These are phyloP conservation scores for Gambusia yucatana DNA, from an alignment of 2,797 vertebrate genomes.

Conservation along the genomic window DNA sequence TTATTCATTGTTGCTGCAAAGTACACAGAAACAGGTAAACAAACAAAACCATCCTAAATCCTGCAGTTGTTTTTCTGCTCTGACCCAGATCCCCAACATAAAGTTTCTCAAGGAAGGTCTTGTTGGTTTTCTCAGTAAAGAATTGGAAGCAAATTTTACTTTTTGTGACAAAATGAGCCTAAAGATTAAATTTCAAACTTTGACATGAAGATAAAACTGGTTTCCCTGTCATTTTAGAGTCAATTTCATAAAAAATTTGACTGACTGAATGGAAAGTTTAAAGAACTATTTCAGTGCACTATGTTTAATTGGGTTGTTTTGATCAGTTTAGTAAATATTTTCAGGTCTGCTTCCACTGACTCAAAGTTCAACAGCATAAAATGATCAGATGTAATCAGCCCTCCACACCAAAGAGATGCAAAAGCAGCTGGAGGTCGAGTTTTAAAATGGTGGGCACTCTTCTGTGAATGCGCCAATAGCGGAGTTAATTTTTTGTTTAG, in stretches of 20 bases:
- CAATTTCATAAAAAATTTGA: neutral
- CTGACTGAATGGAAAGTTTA: neutral
- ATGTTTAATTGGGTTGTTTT: neutral
- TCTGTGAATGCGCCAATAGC: too few species aligned
- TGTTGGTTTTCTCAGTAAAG: neutral
- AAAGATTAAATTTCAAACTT: neutral
- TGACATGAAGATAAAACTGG: neutral
- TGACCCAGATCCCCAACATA: neutral
- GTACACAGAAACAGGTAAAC: neutral
- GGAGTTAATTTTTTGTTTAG: too few species aligned
- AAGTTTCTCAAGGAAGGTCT: neutral
- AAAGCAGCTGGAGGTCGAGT: neutral
- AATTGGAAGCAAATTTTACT: neutral
- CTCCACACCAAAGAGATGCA: neutral
- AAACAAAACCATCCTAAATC: neutral
- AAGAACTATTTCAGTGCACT: neutral
- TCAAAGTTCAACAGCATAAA: neutral
- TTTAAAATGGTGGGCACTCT: neutral
- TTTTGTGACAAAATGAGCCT: neutral
- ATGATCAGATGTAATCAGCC: neutral
- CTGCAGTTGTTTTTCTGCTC: neutral
- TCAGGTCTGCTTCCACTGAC: neutral
- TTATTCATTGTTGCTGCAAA: too few species aligned
- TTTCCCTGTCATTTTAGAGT: too few species aligned
- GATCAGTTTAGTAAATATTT: neutral